Base-by-base conservation (phyloP, 2,888 invertebrate species). In the Steromphala cineraria region DNA sequence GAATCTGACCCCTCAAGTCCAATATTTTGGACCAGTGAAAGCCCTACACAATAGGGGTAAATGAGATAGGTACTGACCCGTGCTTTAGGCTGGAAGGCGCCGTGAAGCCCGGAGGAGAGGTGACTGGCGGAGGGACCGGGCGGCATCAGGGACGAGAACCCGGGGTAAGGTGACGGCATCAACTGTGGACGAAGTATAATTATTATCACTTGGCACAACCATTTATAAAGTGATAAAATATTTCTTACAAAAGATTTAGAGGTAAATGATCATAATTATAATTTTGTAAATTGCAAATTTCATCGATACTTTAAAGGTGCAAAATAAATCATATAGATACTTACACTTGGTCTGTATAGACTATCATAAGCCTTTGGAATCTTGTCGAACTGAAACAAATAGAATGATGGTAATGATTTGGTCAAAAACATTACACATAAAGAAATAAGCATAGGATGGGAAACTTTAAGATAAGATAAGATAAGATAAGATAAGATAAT, bases 1-100 rank as follows among this genome's bases (percentile, higher is more conserved):
- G n/a, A n/a, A n/a, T n/a, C n/a, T n/a, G n/a, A n/a, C n/a, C n/a
- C n/a, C n/a, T n/a, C n/a, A n/a, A n/a, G n/a, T n/a, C n/a, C n/a
- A n/a, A n/a, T n/a, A n/a, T n/a, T n/a, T n/a, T n/a, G n/a, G n/a
- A n/a, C n/a, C n/a, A n/a, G n/a, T n/a, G n/a, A n/a, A n/a, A n/a
- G n/a, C n/a, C n/a, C n/a, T n/a, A n/a, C n/a, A n/a, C 36, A 36
- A 7, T 36, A 36, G 36, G 2, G 21, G 36, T 28, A 13, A 36
- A 56, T 17, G 2, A 13, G 15, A 8, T 53, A 36, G 53, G 36
- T 53, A 55, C 74, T 74, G n/a, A 62, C 46, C 46, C 85, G 83
- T 83, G 91, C 91, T 86, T 90, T 91, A 31, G 91, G 91, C 82
- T 91, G 91, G 85, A 91, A 91, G 77, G 91, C 91, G 36, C 91